A percentile compares a stretch with the other conserved stretches of the same genome.
phyloP scores from a whole-genome alignment of 2,113 vertebrate species.

The Haemorhous mexicanus region DNA sequence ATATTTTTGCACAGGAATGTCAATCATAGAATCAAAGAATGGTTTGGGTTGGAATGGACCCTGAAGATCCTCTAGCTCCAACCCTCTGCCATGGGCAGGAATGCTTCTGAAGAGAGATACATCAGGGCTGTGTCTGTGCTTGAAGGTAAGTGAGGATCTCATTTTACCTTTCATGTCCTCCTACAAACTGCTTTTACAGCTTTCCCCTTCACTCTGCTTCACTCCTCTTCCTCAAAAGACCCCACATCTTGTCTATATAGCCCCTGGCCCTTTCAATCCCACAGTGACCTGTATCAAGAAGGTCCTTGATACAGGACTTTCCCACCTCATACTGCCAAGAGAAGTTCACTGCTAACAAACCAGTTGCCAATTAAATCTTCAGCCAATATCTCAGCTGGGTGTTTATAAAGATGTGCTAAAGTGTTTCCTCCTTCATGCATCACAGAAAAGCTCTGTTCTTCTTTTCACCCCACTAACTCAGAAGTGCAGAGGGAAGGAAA shows the following conservation, averaged over 20 bases:
- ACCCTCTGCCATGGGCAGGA: background rate
- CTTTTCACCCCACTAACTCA: background rate
- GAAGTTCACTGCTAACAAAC: background rate
- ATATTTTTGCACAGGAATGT: background rate
- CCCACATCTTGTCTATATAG: background rate
- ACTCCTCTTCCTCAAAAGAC: background rate
- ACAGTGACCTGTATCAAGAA: background rate
- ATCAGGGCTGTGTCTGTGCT: background rate
- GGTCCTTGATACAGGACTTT: too few species aligned
- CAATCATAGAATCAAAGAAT: background rate
- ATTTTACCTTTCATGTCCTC: background rate
- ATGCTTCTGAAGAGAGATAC: background rate
- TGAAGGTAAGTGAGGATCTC: background rate
- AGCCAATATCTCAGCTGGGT: background rate
- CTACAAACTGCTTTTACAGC: background rate
- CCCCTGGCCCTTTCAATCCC: background rate
- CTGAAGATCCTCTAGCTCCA: background rate
- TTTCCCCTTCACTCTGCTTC: background rate
- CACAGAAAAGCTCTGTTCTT: background rate
- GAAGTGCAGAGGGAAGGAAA: background rate
- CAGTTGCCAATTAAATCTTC: background rate
- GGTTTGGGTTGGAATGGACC: background rate
- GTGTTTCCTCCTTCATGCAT: background rate
- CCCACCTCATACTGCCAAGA: background rate
- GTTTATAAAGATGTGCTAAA: background rate